Evolutionary conservation across 2,888 invertebrate genomes (phyloP).

Genomic region (Metallyticus violacea): DNA sequence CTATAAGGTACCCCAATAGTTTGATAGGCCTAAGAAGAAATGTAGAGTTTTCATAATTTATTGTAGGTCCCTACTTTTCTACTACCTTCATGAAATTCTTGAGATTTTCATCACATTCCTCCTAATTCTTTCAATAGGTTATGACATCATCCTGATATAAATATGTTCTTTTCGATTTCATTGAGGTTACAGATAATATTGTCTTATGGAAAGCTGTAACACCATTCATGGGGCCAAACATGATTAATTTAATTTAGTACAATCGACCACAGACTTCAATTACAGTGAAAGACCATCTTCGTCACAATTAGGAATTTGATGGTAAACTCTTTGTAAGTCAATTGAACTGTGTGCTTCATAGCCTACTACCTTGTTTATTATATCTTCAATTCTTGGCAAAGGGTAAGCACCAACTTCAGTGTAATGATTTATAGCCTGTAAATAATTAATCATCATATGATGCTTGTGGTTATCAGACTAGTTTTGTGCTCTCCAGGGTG

Average conservation of each 20-base stretch:
- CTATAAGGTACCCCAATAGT: neutral
- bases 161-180: conserved; percentile 23
- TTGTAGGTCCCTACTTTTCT: neutral
- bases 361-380: conserved; percentile 8
- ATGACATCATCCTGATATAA: conserved; percentile 33
- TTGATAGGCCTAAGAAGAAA: neutral
- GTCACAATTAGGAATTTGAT: conserved; percentile 30
- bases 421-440: conserved; percentile 35
- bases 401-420: conserved; percentile 34
- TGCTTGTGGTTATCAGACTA: conserved; percentile 34
- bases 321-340: conserved; percentile 32
- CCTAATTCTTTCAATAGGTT: conserved; percentile 27
- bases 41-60: neutral
- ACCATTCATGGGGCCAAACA: conserved; percentile 33
- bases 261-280: conserved; percentile 30
- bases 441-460: conserved; percentile 36
- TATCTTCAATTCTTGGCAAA: conserved; percentile 27
- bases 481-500: conserved; percentile 31
- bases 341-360: conserved; percentile 27
- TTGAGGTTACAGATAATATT: neutral
- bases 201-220: conserved; percentile 6
- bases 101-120: conserved; percentile 26
- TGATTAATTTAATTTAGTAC: conserved; percentile 29
- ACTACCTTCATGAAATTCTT: neutral
- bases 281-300: conserved; percentile 1